These are phyloP conservation scores for Temnothorax ravouxi DNA, from an alignment of 2,888 invertebrate genomes.

Conservation along the genomic window DNA sequence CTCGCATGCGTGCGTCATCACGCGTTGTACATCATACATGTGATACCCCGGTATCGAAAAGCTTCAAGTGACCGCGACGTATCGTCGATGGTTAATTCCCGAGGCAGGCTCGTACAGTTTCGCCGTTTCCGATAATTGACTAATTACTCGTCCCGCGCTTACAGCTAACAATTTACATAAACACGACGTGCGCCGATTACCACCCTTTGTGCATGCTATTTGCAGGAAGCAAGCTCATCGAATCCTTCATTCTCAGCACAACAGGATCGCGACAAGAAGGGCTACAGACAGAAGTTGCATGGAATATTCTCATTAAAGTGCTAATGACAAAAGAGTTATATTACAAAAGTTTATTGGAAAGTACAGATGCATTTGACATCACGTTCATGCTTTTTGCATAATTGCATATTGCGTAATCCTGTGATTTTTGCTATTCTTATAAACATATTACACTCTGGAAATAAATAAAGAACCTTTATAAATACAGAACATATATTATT, in stretches of 20 bases:
- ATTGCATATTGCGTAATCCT: not conserved
- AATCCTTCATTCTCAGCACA: not conserved
- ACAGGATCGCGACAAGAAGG: not conserved
- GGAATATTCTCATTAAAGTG: constrained; percentile 13
- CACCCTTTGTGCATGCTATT: not conserved
- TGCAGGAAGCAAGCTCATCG: not conserved
- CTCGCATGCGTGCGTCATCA: constrained; percentile 29
- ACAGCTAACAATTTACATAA: constrained; percentile 28
- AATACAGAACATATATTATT: not conserved
- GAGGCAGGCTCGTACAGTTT: constrained; percentile 5
- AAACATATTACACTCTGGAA: not conserved
- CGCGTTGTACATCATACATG: constrained; percentile 8
- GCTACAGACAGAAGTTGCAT: not conserved
- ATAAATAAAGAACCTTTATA: not conserved
- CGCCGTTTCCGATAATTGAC: constrained; percentile 61
- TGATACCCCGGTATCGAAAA: constrained; percentile 40
- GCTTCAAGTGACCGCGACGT: constrained; percentile 63
- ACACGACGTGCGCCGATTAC: not conserved
- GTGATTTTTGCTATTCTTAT: not conserved
- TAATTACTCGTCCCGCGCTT: constrained; percentile 58
- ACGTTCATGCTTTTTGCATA: not conserved
- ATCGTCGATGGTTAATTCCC: constrained; percentile 61
- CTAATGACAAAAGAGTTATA: constrained; percentile 2
- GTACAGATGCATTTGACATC: not conserved
- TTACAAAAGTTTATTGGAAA: not conserved